Base-by-base conservation (phyloP, 1,140 invertebrate genomes). In the Oedothorax gibbosus region DNA sequence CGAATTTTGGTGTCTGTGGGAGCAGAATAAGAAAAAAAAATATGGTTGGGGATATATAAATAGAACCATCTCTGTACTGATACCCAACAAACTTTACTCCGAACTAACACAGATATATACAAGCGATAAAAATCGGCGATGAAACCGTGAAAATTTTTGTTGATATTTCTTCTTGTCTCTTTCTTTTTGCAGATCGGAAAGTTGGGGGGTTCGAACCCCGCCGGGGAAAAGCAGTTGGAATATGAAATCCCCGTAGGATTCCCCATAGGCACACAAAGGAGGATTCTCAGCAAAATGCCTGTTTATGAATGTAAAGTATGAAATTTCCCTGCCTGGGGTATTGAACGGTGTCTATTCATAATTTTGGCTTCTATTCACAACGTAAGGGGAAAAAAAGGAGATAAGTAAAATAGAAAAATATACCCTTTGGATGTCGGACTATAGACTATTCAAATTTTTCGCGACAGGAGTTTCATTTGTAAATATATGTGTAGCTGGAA, bases 101-200 rank as follows among this genome's bases (percentile, higher is more conserved):
- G 81, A 65, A 76, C 81, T 84, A 84, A 84, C 81, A 84, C 71
- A 84, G 81, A 84, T 76, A 76, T 84, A 82, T 73, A 69, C 51
- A 84, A 84, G 71, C 71, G 81, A 84, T 84, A 84, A 84, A 84
- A 84, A 84, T 84, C 81, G 76, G 71, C 81, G 81, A 84, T 84
- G 81, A 84, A 84, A 84, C 81, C 81, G 81, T 84, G 81, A 84
- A 84, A 84, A 84, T 84, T 84, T 84, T 73, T 84, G 81, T 84
- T 84, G 81, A 84, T 84, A 84, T 76, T 84, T 84, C 81, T 82
- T 10, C 80, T 84, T 72, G 81, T 84, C 81, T 68, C 81, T 84
- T 71, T 75, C 81, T 84, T 84, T 64, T 84, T 84, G 15, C 72
- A 84, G 81, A 84, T 75, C 80, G 21, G 18, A 35, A 56, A 82